phyloP scores from a whole-genome alignment of 2,797 vertebrate genomes.

The Yasuhikotakia modesta region DNA sequence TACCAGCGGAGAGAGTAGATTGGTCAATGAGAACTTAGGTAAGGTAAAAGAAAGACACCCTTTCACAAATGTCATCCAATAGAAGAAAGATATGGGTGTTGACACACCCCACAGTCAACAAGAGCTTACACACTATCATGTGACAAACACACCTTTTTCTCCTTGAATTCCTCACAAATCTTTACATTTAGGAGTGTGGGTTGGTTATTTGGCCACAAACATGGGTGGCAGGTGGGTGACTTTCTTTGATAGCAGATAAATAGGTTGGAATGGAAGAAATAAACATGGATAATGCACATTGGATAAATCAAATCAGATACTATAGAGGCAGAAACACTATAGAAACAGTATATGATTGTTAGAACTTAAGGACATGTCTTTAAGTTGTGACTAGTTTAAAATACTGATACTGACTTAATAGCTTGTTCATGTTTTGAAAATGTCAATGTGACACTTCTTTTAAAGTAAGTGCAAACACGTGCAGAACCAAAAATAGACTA shows the following conservation, averaged over 20 bases:
- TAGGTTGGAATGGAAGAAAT: background rate
- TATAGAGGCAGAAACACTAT: background rate
- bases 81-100: constrained; percentile 52
- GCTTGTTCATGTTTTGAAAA: background rate
- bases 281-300: constrained; percentile 8
- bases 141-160: constrained; percentile 62
- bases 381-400: background rate
- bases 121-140: constrained; percentile 66
- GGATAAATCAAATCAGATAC: background rate
- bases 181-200: background rate
- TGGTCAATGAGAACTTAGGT: constrained; percentile 61
- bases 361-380: too few species aligned
- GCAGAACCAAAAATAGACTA: background rate
- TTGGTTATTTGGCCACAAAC: background rate
- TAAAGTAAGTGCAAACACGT: background rate
- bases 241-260: constrained; percentile 11
- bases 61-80: constrained; percentile 55
- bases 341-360: background rate
- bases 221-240: background rate
- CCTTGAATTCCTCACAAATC: constrained; percentile 26
- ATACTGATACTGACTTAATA: background rate
- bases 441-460: background rate
- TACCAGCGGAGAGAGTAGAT: constrained; percentile 54
- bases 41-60: constrained; percentile 60
- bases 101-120: constrained; percentile 50